Conservation (phyloP, 2,888 invertebrate genomes). For the Apotomis betuletana region DNA sequence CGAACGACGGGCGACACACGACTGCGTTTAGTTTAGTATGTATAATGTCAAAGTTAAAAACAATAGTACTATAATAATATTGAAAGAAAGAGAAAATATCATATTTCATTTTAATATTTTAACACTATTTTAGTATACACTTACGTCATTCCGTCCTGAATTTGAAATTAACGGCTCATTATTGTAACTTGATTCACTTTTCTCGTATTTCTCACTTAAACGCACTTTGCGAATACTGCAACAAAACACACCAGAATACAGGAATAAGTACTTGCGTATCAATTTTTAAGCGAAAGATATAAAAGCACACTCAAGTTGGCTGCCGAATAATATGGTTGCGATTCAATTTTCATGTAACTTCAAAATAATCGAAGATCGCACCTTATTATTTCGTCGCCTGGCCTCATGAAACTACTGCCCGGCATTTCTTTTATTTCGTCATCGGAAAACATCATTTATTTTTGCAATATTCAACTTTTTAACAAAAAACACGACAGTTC, state of each 20-base stretch:
- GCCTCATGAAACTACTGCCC: slow-evolving; percentile 70
- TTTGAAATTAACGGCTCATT: slow-evolving; percentile 62
- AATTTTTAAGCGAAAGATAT: slow-evolving; percentile 48
- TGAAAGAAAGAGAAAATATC: neutral
- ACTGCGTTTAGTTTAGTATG: no score
- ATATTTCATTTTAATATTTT: slow-evolving; percentile 4
- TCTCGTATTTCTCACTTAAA: slow-evolving; percentile 73
- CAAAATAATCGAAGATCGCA: slow-evolving; percentile 59
- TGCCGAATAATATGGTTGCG: slow-evolving; percentile 63
- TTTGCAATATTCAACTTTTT: slow-evolving; percentile 79
- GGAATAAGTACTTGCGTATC: slow-evolving; percentile 40
- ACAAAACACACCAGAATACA: slow-evolving; percentile 50
- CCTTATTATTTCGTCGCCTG: slow-evolving; percentile 79
- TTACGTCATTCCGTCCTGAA: slow-evolving; percentile 66
- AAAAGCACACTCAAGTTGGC: slow-evolving; percentile 47
- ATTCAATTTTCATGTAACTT: slow-evolving; percentile 51
- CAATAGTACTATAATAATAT: neutral
- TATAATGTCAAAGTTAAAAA: no score
- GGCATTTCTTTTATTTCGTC: slow-evolving; percentile 78
- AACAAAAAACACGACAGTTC: slow-evolving; percentile 64
- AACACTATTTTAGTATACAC: slow-evolving; percentile 46
- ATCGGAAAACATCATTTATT: slow-evolving; percentile 80
- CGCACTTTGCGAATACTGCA: slow-evolving; percentile 76
- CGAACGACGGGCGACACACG: no score
- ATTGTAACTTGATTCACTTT: slow-evolving; percentile 65